These are phyloP conservation scores for Hemichromis elongatus DNA, from an alignment of 2,113 vertebrate species.

Conservation along the genomic window DNA sequence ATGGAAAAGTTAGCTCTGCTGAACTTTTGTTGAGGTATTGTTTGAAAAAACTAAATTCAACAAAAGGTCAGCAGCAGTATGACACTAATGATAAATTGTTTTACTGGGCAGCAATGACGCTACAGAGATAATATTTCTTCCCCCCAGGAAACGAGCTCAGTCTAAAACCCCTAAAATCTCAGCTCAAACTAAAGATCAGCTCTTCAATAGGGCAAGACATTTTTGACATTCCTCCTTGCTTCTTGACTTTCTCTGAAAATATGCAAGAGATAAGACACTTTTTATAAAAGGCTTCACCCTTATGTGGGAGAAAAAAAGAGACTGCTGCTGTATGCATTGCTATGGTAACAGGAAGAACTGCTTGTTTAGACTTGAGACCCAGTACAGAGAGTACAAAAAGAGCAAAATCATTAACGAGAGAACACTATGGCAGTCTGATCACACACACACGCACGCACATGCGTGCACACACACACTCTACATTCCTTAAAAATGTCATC, in stretches of 20 bases:
- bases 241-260: neutral
- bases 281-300: neutral
- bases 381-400: neutral
- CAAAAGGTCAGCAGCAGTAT: neutral
- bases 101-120: neutral
- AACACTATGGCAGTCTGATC: neutral
- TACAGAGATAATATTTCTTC: neutral
- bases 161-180: neutral
- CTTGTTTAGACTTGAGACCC: neutral
- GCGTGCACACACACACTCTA: fast-evolving
- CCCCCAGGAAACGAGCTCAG: neutral
- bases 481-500: neutral
- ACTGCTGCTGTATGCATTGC: neutral
- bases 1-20: neutral
- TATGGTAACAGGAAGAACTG: neutral
- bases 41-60: neutral
- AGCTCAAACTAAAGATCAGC: neutral
- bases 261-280: neutral
- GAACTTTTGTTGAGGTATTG: neutral
- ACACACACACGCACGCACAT: fast-evolving
- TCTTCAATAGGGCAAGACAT: neutral
- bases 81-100: neutral
- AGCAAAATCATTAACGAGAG: neutral
- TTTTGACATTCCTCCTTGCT: neutral
- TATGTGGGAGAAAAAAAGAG: neutral